Conservation (phyloP, 2,888 invertebrate species). For the Hoplodrina ambigua region DNA sequence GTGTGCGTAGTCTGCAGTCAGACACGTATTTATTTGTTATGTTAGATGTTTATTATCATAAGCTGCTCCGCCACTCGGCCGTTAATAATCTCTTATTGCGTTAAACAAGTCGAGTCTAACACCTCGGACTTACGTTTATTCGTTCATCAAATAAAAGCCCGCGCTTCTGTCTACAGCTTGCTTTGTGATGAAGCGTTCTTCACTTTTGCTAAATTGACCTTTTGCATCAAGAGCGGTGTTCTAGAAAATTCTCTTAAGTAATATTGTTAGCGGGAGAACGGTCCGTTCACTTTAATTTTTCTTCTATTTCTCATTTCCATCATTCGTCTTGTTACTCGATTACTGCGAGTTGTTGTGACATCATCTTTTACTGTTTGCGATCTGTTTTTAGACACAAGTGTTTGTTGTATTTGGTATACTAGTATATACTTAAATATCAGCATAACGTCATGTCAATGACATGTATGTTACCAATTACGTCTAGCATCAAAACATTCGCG, state of each 20-base stretch:
- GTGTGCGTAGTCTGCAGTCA: too few species aligned
- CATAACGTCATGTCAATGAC: neutral
- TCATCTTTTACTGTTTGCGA: conserved; percentile 25
- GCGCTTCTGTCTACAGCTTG: conserved; percentile 19
- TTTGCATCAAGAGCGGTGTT: conserved; percentile 43
- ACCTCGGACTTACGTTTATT: conserved; percentile 11
- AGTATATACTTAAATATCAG: too few species aligned
- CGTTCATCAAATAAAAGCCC: conserved; percentile 32
- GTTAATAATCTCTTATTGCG: neutral
- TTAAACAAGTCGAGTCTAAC: neutral
- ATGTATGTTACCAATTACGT: neutral
- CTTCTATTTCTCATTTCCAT: conserved; percentile 44
- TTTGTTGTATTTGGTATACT: neutral
- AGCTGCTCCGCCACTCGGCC: neutral
- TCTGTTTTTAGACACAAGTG: neutral
- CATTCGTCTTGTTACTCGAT: conserved; percentile 39
- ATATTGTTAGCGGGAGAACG: conserved; percentile 53
- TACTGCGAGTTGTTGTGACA: conserved; percentile 30
- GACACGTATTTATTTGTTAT: too few species aligned
- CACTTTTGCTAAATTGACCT: conserved; percentile 57
- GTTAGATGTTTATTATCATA: too few species aligned
- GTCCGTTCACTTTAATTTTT: conserved; percentile 43
- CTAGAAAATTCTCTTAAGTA: conserved; percentile 49
- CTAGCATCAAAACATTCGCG: conserved; percentile 2
- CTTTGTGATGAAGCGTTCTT: conserved; percentile 55